Conservation (phyloP, 2,113 vertebrate species). For the Phrynosoma platyrhinos region DNA sequence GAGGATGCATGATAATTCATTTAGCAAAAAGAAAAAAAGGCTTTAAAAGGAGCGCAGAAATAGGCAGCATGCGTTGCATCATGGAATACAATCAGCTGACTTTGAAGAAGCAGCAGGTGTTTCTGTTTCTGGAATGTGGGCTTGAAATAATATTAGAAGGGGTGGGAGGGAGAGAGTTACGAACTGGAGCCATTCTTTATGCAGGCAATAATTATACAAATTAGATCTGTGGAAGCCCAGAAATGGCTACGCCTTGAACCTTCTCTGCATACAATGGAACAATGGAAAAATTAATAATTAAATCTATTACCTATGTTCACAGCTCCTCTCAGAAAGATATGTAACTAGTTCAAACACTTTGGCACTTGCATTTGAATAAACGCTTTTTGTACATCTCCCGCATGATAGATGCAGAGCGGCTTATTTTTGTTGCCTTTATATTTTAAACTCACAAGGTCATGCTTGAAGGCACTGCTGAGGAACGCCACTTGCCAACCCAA, state of each 20-base stretch:
- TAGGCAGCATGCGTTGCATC: slow-evolving; percentile 69
- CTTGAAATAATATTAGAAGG: slow-evolving; percentile 74
- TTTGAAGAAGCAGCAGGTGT: slow-evolving; percentile 83
- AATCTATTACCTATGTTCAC: slow-evolving; percentile 97
- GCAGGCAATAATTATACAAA: slow-evolving; percentile 96
- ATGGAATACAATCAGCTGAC: slow-evolving; percentile 80
- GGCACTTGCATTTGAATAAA: slow-evolving; percentile 89
- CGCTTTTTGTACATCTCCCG: slow-evolving; percentile 79
- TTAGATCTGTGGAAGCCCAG: slow-evolving; percentile 95
- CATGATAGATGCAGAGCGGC: slow-evolving; percentile 85
- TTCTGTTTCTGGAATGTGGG: slow-evolving; percentile 81
- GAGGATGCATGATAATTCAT: slow-evolving; percentile 83
- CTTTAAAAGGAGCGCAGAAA: slow-evolving; percentile 78
- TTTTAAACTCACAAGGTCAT: slow-evolving; percentile 83
- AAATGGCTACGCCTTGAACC: slow-evolving; percentile 91
- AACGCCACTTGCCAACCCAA: slow-evolving; percentile 78
- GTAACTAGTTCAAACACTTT: slow-evolving; percentile 81
- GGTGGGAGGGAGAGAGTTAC: slow-evolving; percentile 59
- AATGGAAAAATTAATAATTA: slow-evolving; percentile 95
- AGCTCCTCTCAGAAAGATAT: slow-evolving; percentile 90
- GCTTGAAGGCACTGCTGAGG: slow-evolving; percentile 79
- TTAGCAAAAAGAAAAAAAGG: slow-evolving; percentile 83
- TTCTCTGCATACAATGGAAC: slow-evolving; percentile 83
- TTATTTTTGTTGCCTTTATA: slow-evolving; percentile 84
- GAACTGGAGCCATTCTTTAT: slow-evolving; percentile 84